phyloP scores from a whole-genome alignment of 2,797 vertebrate species.

The Acridotheres tristis region DNA sequence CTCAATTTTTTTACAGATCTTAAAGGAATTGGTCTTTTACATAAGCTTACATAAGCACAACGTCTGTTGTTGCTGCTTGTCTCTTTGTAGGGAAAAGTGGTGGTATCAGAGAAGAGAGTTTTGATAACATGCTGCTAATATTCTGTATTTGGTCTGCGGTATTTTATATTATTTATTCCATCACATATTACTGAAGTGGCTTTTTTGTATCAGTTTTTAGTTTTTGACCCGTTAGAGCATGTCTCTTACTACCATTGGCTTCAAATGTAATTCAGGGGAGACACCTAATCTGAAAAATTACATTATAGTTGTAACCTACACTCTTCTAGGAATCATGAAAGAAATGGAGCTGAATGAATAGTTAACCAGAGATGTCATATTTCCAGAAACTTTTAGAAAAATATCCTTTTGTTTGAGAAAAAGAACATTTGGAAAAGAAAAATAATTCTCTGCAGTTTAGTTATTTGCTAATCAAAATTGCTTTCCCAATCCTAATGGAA shows the following conservation, averaged over 20 bases:
- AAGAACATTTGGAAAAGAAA: background rate
- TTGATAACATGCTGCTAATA: background rate
- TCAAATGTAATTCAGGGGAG: background rate
- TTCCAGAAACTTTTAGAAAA: background rate
- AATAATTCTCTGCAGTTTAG: background rate
- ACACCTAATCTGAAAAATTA: background rate
- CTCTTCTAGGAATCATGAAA: background rate
- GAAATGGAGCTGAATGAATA: background rate
- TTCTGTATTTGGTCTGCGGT: background rate
- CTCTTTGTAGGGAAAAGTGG: background rate
- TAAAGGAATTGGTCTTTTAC: background rate
- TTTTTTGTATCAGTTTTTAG: background rate
- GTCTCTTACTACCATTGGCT: background rate
- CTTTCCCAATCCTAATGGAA: background rate
- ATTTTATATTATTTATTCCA: background rate
- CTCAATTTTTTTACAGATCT: background rate
- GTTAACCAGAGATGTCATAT: background rate
- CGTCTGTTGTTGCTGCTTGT: background rate
- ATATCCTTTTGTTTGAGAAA: background rate
- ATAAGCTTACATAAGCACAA: background rate
- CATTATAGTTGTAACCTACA: background rate
- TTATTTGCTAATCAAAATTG: constrained; percentile 19
- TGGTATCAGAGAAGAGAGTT: background rate
- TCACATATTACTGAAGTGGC: background rate
- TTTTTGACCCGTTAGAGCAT: background rate